Percentiles rank a stretch among this genome's conserved stretches.
phyloP scores from a whole-genome alignment of 2,113 vertebrate genomes.

The Nyctibius bracteatus region DNA sequence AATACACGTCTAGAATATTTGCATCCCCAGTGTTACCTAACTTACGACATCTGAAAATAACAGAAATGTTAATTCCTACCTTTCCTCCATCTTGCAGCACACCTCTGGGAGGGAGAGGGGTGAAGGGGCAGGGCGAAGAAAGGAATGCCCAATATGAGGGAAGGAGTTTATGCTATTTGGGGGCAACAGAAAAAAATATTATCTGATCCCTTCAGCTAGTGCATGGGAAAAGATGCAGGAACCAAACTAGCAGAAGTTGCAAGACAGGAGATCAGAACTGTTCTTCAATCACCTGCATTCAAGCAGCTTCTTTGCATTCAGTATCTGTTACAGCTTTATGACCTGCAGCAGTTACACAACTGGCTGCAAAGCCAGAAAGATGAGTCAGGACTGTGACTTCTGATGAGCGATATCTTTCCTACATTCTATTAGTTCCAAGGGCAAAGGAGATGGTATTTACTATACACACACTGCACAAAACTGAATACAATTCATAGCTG shows the following conservation, averaged over 20 bases:
- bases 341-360: constrained; percentile 29
- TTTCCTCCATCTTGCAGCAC: not conserved
- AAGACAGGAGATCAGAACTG: not conserved
- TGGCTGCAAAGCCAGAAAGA: constrained; percentile 24
- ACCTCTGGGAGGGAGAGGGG: not conserved
- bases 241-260: not conserved
- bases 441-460: not conserved
- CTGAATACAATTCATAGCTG: not conserved
- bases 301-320: not conserved
- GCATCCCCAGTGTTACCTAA: not conserved
- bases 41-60: not conserved
- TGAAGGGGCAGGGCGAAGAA: not conserved
- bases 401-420: not conserved
- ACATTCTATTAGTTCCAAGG: not conserved
- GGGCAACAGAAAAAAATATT: not conserved
- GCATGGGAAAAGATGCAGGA: not conserved
- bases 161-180: not conserved
- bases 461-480: not conserved
- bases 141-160: not conserved
- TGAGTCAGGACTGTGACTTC: constrained; percentile 17
- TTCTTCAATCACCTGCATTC: not conserved
- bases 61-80: not conserved
- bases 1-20: not conserved
- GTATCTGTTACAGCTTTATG: not conserved
- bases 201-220: not conserved